Base-by-base conservation (phyloP, 2,888 invertebrate genomes). In the Drosophila atripex region DNA sequence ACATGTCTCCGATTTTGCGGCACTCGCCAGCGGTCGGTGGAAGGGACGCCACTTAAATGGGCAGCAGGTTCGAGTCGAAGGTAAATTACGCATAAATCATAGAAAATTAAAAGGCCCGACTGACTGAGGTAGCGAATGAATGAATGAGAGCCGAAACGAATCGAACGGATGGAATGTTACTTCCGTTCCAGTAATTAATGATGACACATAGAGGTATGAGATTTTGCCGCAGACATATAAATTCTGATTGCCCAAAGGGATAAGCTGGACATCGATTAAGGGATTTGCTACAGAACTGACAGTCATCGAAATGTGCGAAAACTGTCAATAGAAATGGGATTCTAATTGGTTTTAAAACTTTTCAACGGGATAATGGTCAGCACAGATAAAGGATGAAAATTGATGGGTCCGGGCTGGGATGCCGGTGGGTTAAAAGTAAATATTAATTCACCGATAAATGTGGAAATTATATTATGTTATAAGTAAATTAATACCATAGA, bases 11-110 rank as follows among this genome's bases (percentile, higher is more conserved):
- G 45, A 35, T 43, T 21, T 23, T 55, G 46, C 54, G 54, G 54
- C 50, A 28, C 43, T 45, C 7, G 11, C 35, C 12, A 4, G 11
- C 8, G 11, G 14, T 21, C 18, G 64, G 73, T 16, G 59, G 53
- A 61, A 63, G 78, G 38, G 64, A 78, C 28, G 69, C 73, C 69
- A 70, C 77, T 80, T 82, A 71, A 86, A 60, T 41, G 57, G 32
- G 45, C 66, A 53, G 56, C 59, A 60, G 72, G 64, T 70, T 28
- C 39, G 28, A 28, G 18, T 49, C 53, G 53, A 53, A 51, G 54
- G 58, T 60, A 74, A 77, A 56, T 70, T 73, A 66, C 78, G 85
- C 85, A 75, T 77, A 80, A 83, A 74, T 86, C 80, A 76, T 83
- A 78, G 65, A 65, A 78, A 85, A 80, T 80, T 80, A 87, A 80